phyloP scores from a whole-genome alignment of 1,140 invertebrate species.

The Camponotus floridanus region DNA sequence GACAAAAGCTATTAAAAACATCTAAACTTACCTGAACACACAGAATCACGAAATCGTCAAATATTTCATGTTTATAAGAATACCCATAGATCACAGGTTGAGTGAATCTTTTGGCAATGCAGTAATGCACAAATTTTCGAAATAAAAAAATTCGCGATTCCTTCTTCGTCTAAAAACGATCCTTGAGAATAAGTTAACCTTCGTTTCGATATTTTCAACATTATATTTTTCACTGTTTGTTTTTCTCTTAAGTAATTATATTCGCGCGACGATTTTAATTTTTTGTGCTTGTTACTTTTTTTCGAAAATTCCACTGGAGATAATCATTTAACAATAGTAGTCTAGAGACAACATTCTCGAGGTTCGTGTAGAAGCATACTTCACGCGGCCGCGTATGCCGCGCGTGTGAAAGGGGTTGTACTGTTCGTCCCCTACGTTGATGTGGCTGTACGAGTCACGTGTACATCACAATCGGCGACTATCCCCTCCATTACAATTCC shows the following conservation, averaged over 20 bases:
- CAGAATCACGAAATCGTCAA: conserved; percentile 62
- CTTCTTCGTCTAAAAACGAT: background rate
- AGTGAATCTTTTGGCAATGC: conserved; percentile 27
- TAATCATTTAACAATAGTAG: conserved; percentile 49
- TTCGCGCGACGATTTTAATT: conserved; percentile 23
- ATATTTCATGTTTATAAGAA: conserved; percentile 61
- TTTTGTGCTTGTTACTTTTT: background rate
- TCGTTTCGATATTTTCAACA: conserved; percentile 1
- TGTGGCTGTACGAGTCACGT: conserved; percentile 78
- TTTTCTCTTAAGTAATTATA: background rate
- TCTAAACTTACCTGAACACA: conserved; percentile 66
- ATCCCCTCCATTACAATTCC: conserved; percentile 65
- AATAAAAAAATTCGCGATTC: conserved; percentile 20
- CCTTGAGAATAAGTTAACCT: background rate
- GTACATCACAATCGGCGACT: conserved; percentile 72
- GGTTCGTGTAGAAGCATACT: conserved; percentile 66
- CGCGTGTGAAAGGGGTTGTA: conserved; percentile 81
- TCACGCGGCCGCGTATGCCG: conserved; percentile 79
- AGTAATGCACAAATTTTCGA: background rate
- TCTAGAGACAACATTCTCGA: conserved; percentile 73
- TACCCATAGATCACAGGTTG: conserved; percentile 48
- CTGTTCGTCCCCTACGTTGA: conserved; percentile 77
- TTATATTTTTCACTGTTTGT: background rate
- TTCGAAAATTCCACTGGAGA: background rate
- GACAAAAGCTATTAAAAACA: background rate